These are phyloP conservation scores for Agrochola macilenta DNA, from an alignment of 2,888 invertebrate genomes.

Conservation along the genomic window DNA sequence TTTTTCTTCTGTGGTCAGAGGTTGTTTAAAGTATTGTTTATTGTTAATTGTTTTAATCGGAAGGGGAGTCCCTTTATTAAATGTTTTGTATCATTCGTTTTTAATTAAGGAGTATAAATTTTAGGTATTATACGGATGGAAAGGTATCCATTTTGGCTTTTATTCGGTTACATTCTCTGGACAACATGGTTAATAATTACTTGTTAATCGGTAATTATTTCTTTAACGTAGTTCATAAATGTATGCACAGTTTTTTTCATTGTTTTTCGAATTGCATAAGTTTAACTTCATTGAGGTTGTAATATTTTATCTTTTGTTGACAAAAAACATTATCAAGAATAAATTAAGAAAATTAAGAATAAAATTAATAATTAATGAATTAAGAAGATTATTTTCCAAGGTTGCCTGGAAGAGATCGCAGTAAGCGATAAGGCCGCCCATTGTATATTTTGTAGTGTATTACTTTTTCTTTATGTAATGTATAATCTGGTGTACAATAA, in stretches of 20 bases:
- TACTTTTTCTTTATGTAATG: too few species aligned
- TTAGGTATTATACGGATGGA: constrained; percentile 39
- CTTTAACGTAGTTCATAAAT: too few species aligned
- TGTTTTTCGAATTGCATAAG: background rate
- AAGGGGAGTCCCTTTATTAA: constrained; percentile 57
- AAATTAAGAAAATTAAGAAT: too few species aligned
- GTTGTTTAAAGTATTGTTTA: constrained; percentile 65
- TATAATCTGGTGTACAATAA: too few species aligned
- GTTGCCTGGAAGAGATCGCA: too few species aligned
- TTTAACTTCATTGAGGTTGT: background rate
- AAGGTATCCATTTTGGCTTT: constrained; percentile 34
- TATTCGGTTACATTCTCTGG: constrained; percentile 14
- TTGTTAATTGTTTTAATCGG: constrained; percentile 68
- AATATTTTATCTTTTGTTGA: background rate
- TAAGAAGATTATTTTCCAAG: too few species aligned
- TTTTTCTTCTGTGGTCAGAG: constrained; percentile 62
- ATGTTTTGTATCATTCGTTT: constrained; percentile 64
- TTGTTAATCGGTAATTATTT: background rate
- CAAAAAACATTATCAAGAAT: too few species aligned
- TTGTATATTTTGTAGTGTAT: too few species aligned
- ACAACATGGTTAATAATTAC: constrained; percentile 12
- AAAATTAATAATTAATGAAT: too few species aligned
- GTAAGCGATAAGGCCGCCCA: too few species aligned
- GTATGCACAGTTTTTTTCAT: background rate
- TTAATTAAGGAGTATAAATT: constrained; percentile 64